A percentile compares a stretch with the other conserved stretches of the same genome.
phyloP scores from a whole-genome alignment of 2,888 invertebrate species.

The Galerucella calmariensis region DNA sequence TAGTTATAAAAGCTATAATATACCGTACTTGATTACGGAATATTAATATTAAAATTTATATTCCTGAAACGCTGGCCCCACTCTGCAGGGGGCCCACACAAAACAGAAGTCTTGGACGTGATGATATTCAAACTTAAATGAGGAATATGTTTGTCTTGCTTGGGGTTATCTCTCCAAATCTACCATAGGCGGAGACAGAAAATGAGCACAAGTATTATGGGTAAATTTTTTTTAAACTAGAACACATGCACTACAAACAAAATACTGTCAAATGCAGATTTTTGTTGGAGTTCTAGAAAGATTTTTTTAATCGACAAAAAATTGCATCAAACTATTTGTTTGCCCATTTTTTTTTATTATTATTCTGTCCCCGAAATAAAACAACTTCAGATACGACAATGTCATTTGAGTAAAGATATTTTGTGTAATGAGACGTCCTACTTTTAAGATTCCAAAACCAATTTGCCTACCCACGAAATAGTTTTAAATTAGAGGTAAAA shows the following conservation, averaged over 20 bases:
- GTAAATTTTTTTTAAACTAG: background rate
- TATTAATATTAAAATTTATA: constrained; percentile 56
- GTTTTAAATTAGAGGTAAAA: constrained; percentile 3
- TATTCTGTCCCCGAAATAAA: background rate
- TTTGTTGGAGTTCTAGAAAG: too few species aligned
- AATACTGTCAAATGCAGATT: too few species aligned
- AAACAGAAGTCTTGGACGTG: constrained; percentile 61
- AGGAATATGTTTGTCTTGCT: constrained; percentile 50
- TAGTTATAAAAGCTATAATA: too few species aligned
- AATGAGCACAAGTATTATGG: background rate
- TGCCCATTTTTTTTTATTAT: background rate
- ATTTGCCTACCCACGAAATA: constrained; percentile 11
- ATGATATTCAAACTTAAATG: constrained; percentile 62
- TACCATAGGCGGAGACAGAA: constrained; percentile 3
- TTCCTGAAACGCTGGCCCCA: constrained; percentile 55
- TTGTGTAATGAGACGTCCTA: constrained; percentile 3
- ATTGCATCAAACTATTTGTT: background rate
- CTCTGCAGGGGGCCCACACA: constrained; percentile 54
- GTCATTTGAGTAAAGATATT: background rate
- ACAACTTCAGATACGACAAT: background rate
- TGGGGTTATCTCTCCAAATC: constrained; percentile 18
- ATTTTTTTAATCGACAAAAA: background rate
- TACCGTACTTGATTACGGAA: background rate
- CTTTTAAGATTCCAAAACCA: background rate
- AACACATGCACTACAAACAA: too few species aligned